Base-by-base conservation (phyloP, 92 coral and sea anemone species). In the Actinernus sp. region DNA sequence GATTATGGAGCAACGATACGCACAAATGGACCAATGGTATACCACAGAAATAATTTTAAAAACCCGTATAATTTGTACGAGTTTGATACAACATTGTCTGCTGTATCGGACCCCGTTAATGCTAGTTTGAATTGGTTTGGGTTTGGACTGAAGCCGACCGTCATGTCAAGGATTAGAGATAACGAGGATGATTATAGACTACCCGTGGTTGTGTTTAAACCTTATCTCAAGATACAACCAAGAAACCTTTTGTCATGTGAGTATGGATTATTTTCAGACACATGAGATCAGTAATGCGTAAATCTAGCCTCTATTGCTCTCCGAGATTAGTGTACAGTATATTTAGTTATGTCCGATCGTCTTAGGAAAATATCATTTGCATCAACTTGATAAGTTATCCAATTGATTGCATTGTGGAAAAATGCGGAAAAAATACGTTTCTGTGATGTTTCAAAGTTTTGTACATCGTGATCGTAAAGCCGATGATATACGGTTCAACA, bases 1-100 rank as follows among this genome's bases (percentile, higher is more conserved):
- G 59, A 59, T 46, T 79, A 79, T 19, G 85, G 91, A 26, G 49
- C 74, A 13, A 85, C 91, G 16, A 54, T 72, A 14, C 36, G 56
- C 31, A 62, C 91, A 12, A 79, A 79, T 29, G 91, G 91, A 33
- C 91, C 91, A 11, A 71, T 85, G 81, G 16, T 51, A 31, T 84
- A 69, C 46, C 73, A 48, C 27, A 44, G 64, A 24, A 78, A 82
- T 27, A 72, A 49, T 60, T 38, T 85, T 3, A 85, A 79, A 51
- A 85, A 85, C 65, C 91, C 91, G 0, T 50, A 72, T 2, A 85
- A 85, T 56, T 48, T 85, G 34, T 85, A 79, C 45, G 91, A 85
- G 55, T 34, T 85, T 0, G 69, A 67, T 37, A 71, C 91, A 9
- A 79, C 69, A n/a, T 3, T 11, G 21, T 65, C 54, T 18, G 53